Percentiles rank a stretch among this genome's conserved stretches.
Evolutionary conservation across 2,113 vertebrate species (phyloP).

Genomic region (Rhabdomys dilectus): DNA sequence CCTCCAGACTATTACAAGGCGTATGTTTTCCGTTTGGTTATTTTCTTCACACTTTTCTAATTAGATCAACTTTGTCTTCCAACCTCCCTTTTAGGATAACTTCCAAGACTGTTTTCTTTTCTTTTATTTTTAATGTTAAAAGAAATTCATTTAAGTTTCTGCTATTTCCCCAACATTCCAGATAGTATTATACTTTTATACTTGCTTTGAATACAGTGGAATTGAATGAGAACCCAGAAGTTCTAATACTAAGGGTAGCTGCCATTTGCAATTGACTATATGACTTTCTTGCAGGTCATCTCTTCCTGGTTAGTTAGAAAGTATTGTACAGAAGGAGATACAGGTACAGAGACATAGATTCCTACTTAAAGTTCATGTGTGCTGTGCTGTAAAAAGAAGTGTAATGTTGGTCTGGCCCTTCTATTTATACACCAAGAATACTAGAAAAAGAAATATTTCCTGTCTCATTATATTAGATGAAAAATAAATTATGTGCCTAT

Average conservation of each 20-base stretch:
- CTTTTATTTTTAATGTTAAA: not conserved
- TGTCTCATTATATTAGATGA: not conserved
- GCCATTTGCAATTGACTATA: not conserved
- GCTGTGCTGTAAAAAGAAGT: not conserved
- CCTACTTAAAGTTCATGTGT: not conserved
- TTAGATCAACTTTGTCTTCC: constrained; percentile 61
- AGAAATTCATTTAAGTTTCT: constrained; percentile 1
- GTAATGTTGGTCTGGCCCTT: not conserved
- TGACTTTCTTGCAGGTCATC: not conserved
- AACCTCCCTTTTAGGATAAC: constrained; percentile 47
- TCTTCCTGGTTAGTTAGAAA: not conserved
- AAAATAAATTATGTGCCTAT: not conserved
- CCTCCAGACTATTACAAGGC: constrained; percentile 1
- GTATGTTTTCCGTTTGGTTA: constrained; percentile 49
- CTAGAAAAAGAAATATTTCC: not conserved
- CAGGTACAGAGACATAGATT: not conserved
- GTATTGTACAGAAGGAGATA: not conserved
- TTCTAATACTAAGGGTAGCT: not conserved
- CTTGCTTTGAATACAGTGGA: not conserved
- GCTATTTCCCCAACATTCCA: not conserved
- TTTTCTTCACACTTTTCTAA: constrained; percentile 74
- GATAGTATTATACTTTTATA: not conserved
- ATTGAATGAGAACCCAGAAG: not conserved
- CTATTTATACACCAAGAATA: not conserved
- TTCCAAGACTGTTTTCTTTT: constrained; percentile 33